Evolutionary conservation across 2,113 vertebrate genomes (phyloP).

Genomic region (Phylloscopus whistleri): DNA sequence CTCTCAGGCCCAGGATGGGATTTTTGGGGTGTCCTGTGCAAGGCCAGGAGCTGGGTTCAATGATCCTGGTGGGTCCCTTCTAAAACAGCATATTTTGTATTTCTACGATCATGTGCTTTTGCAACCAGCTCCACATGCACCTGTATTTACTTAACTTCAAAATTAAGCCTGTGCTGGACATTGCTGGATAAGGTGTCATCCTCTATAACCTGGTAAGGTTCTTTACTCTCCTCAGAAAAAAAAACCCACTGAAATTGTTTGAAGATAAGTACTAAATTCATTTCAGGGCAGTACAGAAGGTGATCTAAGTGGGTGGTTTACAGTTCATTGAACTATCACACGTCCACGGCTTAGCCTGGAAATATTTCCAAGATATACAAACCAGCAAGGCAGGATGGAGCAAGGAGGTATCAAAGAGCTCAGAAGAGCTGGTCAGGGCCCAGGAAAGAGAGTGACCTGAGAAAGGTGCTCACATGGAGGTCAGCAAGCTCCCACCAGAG

Average conservation of each 20-base stretch:
- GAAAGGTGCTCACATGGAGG: not conserved
- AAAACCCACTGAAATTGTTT: not conserved
- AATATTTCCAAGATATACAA: not conserved
- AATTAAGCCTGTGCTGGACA: not conserved
- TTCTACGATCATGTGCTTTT: not conserved
- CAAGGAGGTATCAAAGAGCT: not conserved
- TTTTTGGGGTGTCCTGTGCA: not conserved
- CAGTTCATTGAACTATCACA: not conserved
- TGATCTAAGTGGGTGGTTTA: constrained; percentile 3
- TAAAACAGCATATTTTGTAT: not conserved
- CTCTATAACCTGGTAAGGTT: not conserved
- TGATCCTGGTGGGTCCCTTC: not conserved
- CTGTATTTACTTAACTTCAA: not conserved
- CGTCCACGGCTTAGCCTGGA: not conserved
- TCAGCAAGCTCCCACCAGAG: not conserved
- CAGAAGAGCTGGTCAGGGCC: not conserved
- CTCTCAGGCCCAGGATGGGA: not conserved
- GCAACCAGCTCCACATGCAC: not conserved
- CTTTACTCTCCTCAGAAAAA: not conserved
- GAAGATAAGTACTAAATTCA: not conserved
- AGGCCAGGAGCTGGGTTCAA: not conserved
- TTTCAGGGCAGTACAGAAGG: not conserved
- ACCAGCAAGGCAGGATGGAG: not conserved
- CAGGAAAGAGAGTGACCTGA: not conserved
- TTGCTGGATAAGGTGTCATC: not conserved